Evolutionary conservation across 2,888 invertebrate species (phyloP).

Genomic region (Acrocera orbiculus): DNA sequence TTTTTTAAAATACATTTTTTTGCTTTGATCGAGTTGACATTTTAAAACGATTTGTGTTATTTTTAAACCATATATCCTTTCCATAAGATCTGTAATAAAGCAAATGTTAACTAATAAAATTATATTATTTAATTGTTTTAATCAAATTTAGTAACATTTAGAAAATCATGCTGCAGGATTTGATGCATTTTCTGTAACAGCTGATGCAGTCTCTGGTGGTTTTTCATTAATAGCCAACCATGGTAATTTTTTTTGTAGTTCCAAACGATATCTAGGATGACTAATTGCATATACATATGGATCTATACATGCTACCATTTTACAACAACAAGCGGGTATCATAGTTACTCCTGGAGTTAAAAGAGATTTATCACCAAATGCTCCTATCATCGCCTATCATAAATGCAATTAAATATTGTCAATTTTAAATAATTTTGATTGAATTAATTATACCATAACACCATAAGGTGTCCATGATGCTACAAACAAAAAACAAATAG

Average conservation of each 20-base stretch:
- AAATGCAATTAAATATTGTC: too few relatives aligned
- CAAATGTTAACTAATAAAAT: too few relatives aligned
- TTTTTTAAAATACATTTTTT: too few relatives aligned
- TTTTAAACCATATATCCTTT: too few relatives aligned
- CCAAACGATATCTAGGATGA: slow-evolving; percentile 72
- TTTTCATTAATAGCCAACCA: slow-evolving; percentile 50
- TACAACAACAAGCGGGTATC: slow-evolving; percentile 75
- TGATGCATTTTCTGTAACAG: slow-evolving; percentile 17
- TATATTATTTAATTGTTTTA: too few relatives aligned
- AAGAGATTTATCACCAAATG: slow-evolving; percentile 56
- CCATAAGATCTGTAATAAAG: too few relatives aligned
- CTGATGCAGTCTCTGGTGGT: slow-evolving; percentile 40
- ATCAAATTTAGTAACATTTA: too few relatives aligned
- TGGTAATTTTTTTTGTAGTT: slow-evolving; percentile 62
- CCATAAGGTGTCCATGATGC: slow-evolving; percentile 86
- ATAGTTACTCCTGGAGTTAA: slow-evolving; percentile 60
- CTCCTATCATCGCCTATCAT: slow-evolving; percentile 67
- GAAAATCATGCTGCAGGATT: slow-evolving; percentile 13
- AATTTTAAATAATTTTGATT: too few relatives aligned
- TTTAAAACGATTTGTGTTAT: too few relatives aligned
- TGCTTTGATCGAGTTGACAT: too few relatives aligned
- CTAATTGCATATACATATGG: slow-evolving; percentile 83
- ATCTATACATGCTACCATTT: slow-evolving; percentile 78
- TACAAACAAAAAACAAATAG: slow-evolving; percentile 68
- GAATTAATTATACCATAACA: too few relatives aligned